Percentiles rank a stretch among this genome's conserved stretches.
These are phyloP conservation scores for Rhagium mordax DNA, from an alignment of 2,888 invertebrate species.

Conservation along the genomic window DNA sequence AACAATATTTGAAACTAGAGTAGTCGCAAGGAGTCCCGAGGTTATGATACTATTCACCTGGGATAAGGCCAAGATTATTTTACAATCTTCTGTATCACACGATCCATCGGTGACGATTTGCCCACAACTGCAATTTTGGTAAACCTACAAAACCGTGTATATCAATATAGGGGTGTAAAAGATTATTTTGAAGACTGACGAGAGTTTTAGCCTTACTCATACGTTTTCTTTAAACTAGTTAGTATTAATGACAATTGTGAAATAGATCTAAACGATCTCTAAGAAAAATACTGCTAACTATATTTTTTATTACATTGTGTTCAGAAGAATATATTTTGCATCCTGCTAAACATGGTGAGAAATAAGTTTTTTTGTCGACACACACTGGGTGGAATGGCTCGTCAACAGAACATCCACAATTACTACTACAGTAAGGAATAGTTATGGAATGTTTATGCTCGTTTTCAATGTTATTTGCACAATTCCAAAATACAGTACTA, in stretches of 20 bases:
- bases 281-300: background rate
- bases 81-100: conserved; percentile 72
- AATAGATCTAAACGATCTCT: background rate
- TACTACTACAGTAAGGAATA: conserved; percentile 72
- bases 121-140: conserved; percentile 69
- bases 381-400: conserved; percentile 78
- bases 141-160: conserved; percentile 65
- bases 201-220: too few relatives aligned
- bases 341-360: conserved; percentile 83
- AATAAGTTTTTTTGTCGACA: conserved; percentile 75
- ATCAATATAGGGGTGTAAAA: background rate
- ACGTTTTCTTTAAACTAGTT: too few relatives aligned
- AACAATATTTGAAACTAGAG: conserved; percentile 71
- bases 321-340: conserved; percentile 70
- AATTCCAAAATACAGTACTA: conserved; percentile 61
- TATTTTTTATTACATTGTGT: conserved; percentile 66
- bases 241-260: too few relatives aligned
- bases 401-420: conserved; percentile 72
- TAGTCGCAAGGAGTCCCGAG: conserved; percentile 64
- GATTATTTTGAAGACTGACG: too few relatives aligned
- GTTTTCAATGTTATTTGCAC: conserved; percentile 62
- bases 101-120: conserved; percentile 72
- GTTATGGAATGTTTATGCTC: conserved; percentile 68
- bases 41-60: conserved; percentile 61
- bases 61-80: conserved; percentile 70